Evolutionary conservation across 1,140 invertebrate species (phyloP).

Genomic region (Trachymyrmex cornetzi): DNA sequence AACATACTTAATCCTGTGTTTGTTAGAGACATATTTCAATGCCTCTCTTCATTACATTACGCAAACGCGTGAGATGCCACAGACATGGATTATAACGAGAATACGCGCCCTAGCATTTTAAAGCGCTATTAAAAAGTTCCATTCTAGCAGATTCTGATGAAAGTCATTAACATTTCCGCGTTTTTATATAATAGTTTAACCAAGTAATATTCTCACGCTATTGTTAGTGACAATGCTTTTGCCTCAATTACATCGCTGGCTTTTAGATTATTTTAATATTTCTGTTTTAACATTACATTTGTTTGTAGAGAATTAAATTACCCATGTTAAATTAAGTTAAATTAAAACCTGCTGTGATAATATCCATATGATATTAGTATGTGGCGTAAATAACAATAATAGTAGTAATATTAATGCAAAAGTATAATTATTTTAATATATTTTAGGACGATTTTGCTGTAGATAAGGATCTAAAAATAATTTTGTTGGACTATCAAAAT

Average conservation of each 20-base stretch:
- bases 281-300: slow-evolving; percentile 23
- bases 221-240: slow-evolving; percentile 8
- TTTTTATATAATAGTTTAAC: slow-evolving; percentile 40
- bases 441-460: too few relatives aligned
- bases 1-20: slow-evolving; percentile 34
- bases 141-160: slow-evolving; percentile 37
- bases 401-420: not conserved
- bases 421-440: slow-evolving; percentile 5
- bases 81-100: slow-evolving; percentile 35
- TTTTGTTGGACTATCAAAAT: too few relatives aligned
- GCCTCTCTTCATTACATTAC: slow-evolving; percentile 37
- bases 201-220: slow-evolving; percentile 39
- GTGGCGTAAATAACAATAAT: not conserved
- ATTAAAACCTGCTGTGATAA: not conserved
- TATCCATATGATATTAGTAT: not conserved
- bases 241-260: not conserved
- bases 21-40: slow-evolving; percentile 25
- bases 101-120: slow-evolving; percentile 37
- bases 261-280: slow-evolving; percentile 32
- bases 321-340: slow-evolving; percentile 5
- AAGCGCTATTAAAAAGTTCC: slow-evolving; percentile 52
- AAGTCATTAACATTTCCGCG: slow-evolving; percentile 51
- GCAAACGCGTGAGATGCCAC: not conserved
- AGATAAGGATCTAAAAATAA: too few relatives aligned
- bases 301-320: slow-evolving; percentile 5